phyloP scores from a whole-genome alignment of 2,113 vertebrate species.

The Pomatorhinus ruficollis region DNA sequence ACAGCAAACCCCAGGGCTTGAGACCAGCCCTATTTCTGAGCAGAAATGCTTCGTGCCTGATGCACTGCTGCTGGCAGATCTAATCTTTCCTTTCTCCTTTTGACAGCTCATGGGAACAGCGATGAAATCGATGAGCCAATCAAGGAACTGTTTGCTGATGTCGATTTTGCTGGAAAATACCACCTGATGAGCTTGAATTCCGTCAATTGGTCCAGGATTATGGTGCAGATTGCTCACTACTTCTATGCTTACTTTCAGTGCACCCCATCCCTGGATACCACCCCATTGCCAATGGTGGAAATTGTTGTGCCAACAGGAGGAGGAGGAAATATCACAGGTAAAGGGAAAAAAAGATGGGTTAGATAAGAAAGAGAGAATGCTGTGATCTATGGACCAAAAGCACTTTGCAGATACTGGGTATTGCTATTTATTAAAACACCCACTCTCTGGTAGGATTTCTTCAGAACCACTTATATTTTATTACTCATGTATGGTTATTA shows the following conservation, averaged over 20 bases:
- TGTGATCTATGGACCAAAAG: constrained; percentile 33
- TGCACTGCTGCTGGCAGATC: neutral
- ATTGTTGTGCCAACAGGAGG: constrained; percentile 92
- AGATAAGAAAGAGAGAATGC: neutral
- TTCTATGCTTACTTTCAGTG: constrained; percentile 89
- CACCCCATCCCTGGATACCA: neutral
- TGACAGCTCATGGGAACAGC: constrained; percentile 85
- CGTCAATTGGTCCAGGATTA: constrained; percentile 89
- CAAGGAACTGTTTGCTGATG: constrained; percentile 83
- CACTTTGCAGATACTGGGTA: neutral
- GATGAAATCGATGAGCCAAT: constrained; percentile 88
- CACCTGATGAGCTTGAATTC: constrained; percentile 92
- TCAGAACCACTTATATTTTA: constrained; percentile 49
- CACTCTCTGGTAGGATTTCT: constrained; percentile 52
- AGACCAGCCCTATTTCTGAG: neutral
- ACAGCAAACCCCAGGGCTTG: neutral
- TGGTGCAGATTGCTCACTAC: constrained; percentile 89
- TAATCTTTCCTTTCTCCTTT: neutral
- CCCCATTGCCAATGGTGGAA: constrained; percentile 77
- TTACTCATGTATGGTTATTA: constrained; percentile 39
- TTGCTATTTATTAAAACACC: constrained; percentile 58
- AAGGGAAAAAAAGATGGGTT: neutral
- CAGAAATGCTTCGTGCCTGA: neutral
- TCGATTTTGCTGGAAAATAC: constrained; percentile 75
- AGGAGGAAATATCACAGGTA: constrained; percentile 89